Evolutionary conservation across 2,113 vertebrate genomes (phyloP), one percentile per base, ranked within the genome.

Genomic region (Petaurus breviceps): DNA sequence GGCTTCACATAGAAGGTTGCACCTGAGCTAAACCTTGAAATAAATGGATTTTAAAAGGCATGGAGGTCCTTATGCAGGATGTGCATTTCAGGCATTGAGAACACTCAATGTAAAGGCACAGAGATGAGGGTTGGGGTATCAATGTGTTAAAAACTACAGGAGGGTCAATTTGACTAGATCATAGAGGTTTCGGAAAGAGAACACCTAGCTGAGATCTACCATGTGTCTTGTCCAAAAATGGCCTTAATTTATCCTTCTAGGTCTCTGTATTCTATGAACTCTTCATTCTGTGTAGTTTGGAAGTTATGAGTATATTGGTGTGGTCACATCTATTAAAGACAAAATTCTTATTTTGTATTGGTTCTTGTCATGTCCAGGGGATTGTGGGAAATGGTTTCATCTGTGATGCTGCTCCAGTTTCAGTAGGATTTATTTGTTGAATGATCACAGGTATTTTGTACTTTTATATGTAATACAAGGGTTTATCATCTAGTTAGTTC

Each of bases 21-120:
- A 90, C 84, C 89, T 89, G 77, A 89, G 22, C 6, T 47, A 25
- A 52, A 1, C 92, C 37, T 92, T 94, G n/a, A 95, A 95, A 92
- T 19, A 77, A 22, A 84, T 84, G 37, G 6, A 84, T 43, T 84
- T 43, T 84, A 84, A 43, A 84, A 84, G 28, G 31, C 61, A 68
- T 19, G 2, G 57, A 37, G 2, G 10, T 37, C 11, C 25, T 57
- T 26, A 28, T 2, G 8, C 25, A 28, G 55, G 9, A 1, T 19
- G 1, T n/a, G 37, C 3, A 8, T 84, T 84, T 22, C 16, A 8
- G 5, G 37, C 16, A 43, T 8, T 43, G n/a, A 43, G n/a, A 19
- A 84, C 37, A 43, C 7, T n/a, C 16, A n/a, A 16, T 2, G 0
- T 12, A 77, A 77, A 77, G 61, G 23, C 11, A 68, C 28, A 37